Evolutionary conservation across 2,888 invertebrate species (phyloP), one percentile per base, ranked within the genome.

Genomic region (Sclerodermus sp.): DNA sequence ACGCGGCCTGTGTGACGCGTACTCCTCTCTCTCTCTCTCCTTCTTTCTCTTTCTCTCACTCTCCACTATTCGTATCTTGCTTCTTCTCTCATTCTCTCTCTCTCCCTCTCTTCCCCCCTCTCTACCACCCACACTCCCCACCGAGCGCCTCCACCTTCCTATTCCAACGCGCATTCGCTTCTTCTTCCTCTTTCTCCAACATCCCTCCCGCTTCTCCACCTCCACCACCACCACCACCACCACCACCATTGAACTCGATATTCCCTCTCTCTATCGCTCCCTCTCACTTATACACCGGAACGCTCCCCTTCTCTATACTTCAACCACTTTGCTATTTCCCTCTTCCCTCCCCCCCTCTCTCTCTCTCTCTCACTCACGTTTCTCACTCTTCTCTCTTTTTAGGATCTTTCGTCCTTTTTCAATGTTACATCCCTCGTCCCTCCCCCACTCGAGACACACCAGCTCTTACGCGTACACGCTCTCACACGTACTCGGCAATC

Each of bases 1-100:
- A 60, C 58, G 58, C 58, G 73, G 63, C 67, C 67, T 70, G 68
- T 72, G 71, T 73, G 73, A 76, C 73, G 73, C 73, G 70, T 72
- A 70, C 65, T 62, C 60, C 66, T 58, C 63, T 55, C 61, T 59
- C 64, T 57, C 58, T 8, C 37, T 40, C 30, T 12, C 23, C 34
- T 29, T 41, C 53, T 4, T 39, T 32, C 55, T 18, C 31, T 23
- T 37, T 45, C 45, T 30, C 8, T 37, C 40, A 13, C 37, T 23
- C 45, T 29, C 45, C 31, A 37, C 9, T 30, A 34, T 8, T n/a
- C n/a, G n/a, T n/a, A n/a, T n/a, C n/a, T n/a, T n/a, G n/a, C n/a
- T n/a, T n/a, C n/a, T 14, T 15, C 34, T 36, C 36, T 36, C 18
- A 37, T 30, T 34, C 48, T 29, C 49, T 16, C 47, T 38, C 39